Conservation (phyloP, 2,113 vertebrate genomes). For the Sander vitreus region DNA sequence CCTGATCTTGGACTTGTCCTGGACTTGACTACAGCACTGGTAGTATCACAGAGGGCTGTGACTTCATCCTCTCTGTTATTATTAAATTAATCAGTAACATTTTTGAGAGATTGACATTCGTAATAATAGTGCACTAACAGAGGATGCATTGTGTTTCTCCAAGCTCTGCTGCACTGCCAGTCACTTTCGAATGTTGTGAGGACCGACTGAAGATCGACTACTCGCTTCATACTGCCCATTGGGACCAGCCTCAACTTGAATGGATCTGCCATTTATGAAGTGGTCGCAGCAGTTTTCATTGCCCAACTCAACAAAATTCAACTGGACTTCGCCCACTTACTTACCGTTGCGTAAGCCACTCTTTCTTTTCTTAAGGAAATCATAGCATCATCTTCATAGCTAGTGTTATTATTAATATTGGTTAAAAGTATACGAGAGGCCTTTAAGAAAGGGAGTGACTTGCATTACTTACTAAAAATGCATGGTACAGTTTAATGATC, state of each 20-base stretch:
- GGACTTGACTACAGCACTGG: no score
- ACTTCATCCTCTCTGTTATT: background rate
- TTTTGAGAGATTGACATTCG: background rate
- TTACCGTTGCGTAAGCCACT: background rate
- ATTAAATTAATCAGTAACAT: background rate
- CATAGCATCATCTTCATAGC: background rate
- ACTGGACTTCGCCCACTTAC: background rate
- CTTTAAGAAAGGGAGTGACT: background rate
- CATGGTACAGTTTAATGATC: background rate
- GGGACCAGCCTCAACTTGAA: slow-evolving; percentile 20
- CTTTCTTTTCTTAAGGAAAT: background rate
- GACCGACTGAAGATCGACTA: background rate
- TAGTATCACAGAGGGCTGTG: background rate
- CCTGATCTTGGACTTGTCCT: no score
- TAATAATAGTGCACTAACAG: background rate
- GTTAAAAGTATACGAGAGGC: background rate
- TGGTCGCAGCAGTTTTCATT: background rate
- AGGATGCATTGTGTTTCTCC: background rate
- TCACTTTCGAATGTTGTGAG: slow-evolving; percentile 10
- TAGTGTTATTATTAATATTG: background rate
- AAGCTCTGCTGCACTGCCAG: slow-evolving; percentile 6
- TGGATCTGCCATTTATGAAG: slow-evolving; percentile 27
- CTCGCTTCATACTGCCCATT: slow-evolving; percentile 23
- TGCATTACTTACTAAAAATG: background rate
- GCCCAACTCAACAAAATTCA: background rate